Percentiles rank a stretch among this genome's conserved stretches.
Evolutionary conservation across 2,797 vertebrate species (phyloP).

Genomic region (Crypturellus tataupa): DNA sequence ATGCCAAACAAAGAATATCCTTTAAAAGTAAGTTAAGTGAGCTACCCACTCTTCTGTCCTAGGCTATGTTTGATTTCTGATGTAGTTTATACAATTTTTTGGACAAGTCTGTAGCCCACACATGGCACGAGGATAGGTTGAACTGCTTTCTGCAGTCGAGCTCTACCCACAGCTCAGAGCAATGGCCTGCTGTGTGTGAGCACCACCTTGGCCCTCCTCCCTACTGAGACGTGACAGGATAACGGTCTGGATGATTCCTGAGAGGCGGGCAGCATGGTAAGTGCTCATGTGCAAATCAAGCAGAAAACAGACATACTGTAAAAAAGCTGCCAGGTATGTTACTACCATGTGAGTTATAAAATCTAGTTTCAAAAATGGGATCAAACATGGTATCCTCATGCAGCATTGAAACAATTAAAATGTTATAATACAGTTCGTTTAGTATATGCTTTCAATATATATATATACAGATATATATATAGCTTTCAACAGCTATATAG

Average conservation of each 20-base stretch:
- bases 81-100: background rate
- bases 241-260: background rate
- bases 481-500: background rate
- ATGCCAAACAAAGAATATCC: background rate
- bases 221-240: background rate
- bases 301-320: background rate
- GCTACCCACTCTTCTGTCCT: background rate
- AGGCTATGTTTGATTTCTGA: rapidly evolving
- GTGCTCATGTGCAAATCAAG: background rate
- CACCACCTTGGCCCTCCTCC: background rate
- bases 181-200: rapidly evolving
- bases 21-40: background rate
- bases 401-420: background rate
- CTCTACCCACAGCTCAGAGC: background rate
- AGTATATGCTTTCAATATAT: too few relatives aligned
- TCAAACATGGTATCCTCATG: background rate
- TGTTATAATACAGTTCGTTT: background rate
- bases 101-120: background rate
- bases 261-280: background rate
- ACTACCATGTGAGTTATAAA: background rate
- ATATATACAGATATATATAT: too few relatives aligned
- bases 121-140: rapidly evolving
- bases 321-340: background rate
- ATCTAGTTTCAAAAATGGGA: background rate
- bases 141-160: background rate